phyloP scores from a whole-genome alignment of 1,140 invertebrate species.

The Acarapis woodi region DNA sequence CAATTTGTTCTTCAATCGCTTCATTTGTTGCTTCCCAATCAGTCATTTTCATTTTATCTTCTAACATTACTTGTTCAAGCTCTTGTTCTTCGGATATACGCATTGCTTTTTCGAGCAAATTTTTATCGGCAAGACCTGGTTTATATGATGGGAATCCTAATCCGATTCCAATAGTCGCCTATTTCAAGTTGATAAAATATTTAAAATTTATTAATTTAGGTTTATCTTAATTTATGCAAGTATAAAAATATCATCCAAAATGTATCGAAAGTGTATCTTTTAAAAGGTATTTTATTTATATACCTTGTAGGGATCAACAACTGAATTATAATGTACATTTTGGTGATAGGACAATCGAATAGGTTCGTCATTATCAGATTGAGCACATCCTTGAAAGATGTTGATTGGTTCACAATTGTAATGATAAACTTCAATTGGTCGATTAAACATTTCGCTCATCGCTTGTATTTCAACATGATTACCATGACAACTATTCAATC shows the following conservation, averaged over 20 bases:
- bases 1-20: constrained; percentile 63
- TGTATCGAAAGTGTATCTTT: no score
- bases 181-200: no score
- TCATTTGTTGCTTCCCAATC: constrained; percentile 83
- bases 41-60: constrained; percentile 65
- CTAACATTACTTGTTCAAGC: constrained; percentile 69
- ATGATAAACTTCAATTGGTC: constrained; percentile 72
- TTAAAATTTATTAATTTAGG: no score
- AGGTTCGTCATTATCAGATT: constrained; percentile 46
- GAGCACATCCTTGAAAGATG: constrained; percentile 45
- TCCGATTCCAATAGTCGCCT: constrained; percentile 46
- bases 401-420: constrained; percentile 55
- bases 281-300: no score
- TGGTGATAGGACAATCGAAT: constrained; percentile 67
- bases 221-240: no score
- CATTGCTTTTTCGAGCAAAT: constrained; percentile 43
- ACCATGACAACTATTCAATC: constrained; percentile 47
- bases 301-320: constrained; percentile 62
- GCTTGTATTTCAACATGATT: constrained; percentile 86
- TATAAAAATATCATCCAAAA: no score
- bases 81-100: constrained; percentile 51
- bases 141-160: constrained; percentile 53
- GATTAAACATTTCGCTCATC: constrained; percentile 68
- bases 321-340: constrained; percentile 64
- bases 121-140: constrained; percentile 40